Evolutionary conservation across 2,797 vertebrate species (phyloP).

Genomic region (Takifugu ocellatus): DNA sequence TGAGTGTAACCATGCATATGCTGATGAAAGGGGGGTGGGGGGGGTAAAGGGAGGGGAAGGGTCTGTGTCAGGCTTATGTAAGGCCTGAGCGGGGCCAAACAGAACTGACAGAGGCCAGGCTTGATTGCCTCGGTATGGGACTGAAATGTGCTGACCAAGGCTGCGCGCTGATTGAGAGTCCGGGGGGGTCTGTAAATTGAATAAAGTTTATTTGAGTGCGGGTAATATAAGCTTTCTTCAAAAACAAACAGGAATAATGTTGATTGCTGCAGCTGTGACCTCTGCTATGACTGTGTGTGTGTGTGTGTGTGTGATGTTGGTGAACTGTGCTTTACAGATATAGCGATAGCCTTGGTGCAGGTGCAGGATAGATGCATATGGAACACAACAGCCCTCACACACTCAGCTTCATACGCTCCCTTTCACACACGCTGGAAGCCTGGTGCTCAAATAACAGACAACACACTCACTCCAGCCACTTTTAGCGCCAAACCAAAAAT

Average conservation of each 20-base stretch:
- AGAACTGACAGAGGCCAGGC: conserved; percentile 56
- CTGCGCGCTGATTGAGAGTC: conserved; percentile 42
- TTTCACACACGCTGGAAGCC: conserved; percentile 33
- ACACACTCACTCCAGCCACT: conserved; percentile 48
- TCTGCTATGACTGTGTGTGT: conserved; percentile 35
- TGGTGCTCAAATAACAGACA: conserved; percentile 51
- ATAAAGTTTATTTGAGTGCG: conserved; percentile 60
- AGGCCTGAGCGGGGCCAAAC: conserved; percentile 50
- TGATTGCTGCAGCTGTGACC: conserved; percentile 70
- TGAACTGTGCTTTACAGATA: conserved; percentile 30
- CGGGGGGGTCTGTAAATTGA: conserved; percentile 26
- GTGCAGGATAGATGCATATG: conserved; percentile 54
- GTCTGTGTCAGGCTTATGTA: conserved; percentile 47
- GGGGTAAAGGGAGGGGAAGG: neutral
- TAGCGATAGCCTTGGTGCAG: conserved; percentile 41
- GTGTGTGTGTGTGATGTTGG: neutral
- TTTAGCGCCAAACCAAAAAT: conserved; percentile 59
- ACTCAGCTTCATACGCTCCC: conserved; percentile 1
- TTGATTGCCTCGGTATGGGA: conserved; percentile 56
- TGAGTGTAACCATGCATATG: conserved; percentile 44
- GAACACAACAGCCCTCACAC: conserved; percentile 36
- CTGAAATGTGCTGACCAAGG: conserved; percentile 63
- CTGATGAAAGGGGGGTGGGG: conserved; percentile 39
- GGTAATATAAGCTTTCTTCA: conserved; percentile 59
- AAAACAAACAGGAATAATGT: conserved; percentile 69